Conservation (phyloP, 2,797 vertebrate genomes). For the Liasis olivaceus region DNA sequence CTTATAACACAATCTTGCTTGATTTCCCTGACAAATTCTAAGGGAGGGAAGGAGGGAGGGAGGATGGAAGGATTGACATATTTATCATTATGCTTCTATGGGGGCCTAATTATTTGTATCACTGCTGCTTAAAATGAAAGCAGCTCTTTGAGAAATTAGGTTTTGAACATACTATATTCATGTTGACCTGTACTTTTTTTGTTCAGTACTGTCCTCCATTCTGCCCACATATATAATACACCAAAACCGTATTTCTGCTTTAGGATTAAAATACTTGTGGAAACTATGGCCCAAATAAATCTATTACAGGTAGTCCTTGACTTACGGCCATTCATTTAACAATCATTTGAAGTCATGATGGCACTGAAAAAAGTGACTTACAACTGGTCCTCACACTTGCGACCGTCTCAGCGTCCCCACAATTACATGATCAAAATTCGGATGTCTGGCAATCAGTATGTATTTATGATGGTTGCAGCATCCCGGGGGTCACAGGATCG, state of each 20-base stretch:
- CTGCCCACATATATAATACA: neutral
- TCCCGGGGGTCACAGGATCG: too few relatives aligned
- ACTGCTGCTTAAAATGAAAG: neutral
- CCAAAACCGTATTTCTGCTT: neutral
- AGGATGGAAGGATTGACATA: neutral
- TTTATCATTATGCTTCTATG: neutral
- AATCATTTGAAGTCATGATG: neutral
- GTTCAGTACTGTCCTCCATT: neutral
- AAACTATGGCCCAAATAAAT: neutral
- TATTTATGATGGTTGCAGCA: too few relatives aligned
- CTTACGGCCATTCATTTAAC: too few relatives aligned
- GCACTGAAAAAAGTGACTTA: too few relatives aligned
- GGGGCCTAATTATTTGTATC: neutral
- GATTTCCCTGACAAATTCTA: neutral
- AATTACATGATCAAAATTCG: too few relatives aligned
- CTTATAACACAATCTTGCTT: neutral
- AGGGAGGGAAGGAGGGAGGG: neutral
- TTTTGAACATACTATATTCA: neutral
- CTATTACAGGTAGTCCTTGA: neutral
- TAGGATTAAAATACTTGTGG: neutral
- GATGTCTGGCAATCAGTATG: too few relatives aligned
- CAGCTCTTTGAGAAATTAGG: neutral
- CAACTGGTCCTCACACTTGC: too few relatives aligned
- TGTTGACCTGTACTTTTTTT: neutral
- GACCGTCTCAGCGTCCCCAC: too few relatives aligned